phyloP scores from a whole-genome alignment of 2,888 invertebrate genomes.

The Pseudococcus viburni region DNA sequence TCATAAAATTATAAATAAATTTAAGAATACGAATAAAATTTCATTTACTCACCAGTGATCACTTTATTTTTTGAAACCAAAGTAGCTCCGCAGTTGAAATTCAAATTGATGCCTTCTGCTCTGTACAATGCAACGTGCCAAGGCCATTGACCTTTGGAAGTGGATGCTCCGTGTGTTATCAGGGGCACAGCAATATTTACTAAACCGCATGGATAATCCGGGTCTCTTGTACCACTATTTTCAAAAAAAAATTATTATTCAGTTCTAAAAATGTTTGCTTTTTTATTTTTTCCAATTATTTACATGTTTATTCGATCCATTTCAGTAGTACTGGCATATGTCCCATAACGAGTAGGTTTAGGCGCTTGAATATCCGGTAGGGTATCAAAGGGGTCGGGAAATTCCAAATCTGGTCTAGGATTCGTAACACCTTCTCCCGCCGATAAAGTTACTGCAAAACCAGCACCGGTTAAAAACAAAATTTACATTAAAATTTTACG shows the following conservation, averaged over 20 bases:
- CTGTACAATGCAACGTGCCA: slow-evolving; percentile 80
- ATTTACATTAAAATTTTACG: neutral
- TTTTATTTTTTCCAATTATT: too few relatives aligned
- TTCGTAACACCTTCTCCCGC: slow-evolving; percentile 53
- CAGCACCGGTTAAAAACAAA: neutral
- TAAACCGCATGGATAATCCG: slow-evolving; percentile 66
- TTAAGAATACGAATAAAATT: neutral
- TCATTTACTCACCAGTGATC: slow-evolving; percentile 72
- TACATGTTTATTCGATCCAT: slow-evolving; percentile 1
- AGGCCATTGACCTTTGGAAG: slow-evolving; percentile 78
- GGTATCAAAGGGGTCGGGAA: slow-evolving; percentile 39
- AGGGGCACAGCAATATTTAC: slow-evolving; percentile 73
- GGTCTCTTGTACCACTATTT: slow-evolving; percentile 1
- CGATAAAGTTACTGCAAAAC: slow-evolving; percentile 54
- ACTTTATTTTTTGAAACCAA: slow-evolving; percentile 75
- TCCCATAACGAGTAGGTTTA: slow-evolving; percentile 11
- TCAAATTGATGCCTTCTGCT: slow-evolving; percentile 72
- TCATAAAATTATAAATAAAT: neutral
- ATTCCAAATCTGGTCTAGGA: slow-evolving; percentile 67
- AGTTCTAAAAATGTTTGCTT: too few relatives aligned
- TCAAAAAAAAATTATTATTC: neutral
- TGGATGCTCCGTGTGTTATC: slow-evolving; percentile 76
- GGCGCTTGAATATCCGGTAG: slow-evolving; percentile 6
- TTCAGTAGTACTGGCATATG: neutral
- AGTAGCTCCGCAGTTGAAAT: slow-evolving; percentile 79